A percentile compares a stretch with the other conserved stretches of the same genome.
Evolutionary conservation across 2,888 invertebrate genomes (phyloP).

Genomic region (Beris chalybata): DNA sequence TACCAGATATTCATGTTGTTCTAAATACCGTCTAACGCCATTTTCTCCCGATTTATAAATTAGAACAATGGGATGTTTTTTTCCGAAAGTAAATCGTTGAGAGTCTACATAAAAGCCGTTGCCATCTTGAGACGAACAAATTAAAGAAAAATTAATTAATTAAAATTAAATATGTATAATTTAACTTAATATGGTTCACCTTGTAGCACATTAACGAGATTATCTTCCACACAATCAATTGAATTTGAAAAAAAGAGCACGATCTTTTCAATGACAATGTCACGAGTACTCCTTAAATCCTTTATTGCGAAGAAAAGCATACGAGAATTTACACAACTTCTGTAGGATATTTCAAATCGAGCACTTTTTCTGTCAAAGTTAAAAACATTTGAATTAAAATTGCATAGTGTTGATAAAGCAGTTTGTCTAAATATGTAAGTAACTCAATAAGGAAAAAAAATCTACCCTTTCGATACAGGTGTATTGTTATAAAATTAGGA

Average conservation of each 20-base stretch:
- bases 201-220: slow-evolving; percentile 42
- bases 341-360: slow-evolving; percentile 43
- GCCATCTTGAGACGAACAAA: slow-evolving; percentile 36
- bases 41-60: slow-evolving; percentile 42
- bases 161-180: too few species aligned
- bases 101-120: slow-evolving; percentile 48
- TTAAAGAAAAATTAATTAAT: background rate
- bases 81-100: slow-evolving; percentile 47
- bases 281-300: too few species aligned
- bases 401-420: too few species aligned
- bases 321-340: slow-evolving; percentile 49
- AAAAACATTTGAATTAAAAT: too few species aligned
- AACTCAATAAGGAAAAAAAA: too few species aligned
- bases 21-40: slow-evolving; percentile 42
- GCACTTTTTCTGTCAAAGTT: too few species aligned
- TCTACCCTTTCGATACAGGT: too few species aligned
- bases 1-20: slow-evolving; percentile 53
- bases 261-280: slow-evolving; percentile 49
- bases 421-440: too few species aligned
- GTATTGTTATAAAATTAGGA: too few species aligned
- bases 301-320: slow-evolving; percentile 48
- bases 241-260: slow-evolving; percentile 49
- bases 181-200: slow-evolving; percentile 1
- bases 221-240: slow-evolving; percentile 48
- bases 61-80: slow-evolving; percentile 50